A percentile compares a stretch with the other conserved stretches of the same genome.
These are phyloP conservation scores for Heptranchias perlo DNA, from an alignment of 2,113 vertebrate species.

Conservation along the genomic window DNA sequence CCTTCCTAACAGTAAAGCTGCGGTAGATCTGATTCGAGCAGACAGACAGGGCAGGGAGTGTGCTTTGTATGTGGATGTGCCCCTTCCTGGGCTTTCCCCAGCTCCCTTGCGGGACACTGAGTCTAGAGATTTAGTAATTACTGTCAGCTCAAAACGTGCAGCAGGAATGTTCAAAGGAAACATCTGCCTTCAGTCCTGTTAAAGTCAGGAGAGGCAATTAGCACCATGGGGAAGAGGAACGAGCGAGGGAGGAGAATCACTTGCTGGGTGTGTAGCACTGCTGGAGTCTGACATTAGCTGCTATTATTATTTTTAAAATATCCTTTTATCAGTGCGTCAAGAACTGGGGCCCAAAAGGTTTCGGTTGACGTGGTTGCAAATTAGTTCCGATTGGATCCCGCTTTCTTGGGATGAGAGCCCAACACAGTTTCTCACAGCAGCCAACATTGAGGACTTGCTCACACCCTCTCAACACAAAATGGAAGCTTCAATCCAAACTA, in stretches of 20 bases:
- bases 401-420: background rate
- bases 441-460: background rate
- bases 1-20: background rate
- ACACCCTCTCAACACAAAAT: background rate
- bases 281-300: slow-evolving; percentile 1
- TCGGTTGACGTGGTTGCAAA: background rate
- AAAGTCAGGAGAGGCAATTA: slow-evolving; percentile 26
- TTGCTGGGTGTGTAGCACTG: slow-evolving; percentile 19
- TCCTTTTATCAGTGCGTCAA: background rate
- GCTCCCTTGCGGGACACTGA: background rate
- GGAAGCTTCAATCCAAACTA: background rate
- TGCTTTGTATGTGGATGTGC: background rate
- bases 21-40: background rate
- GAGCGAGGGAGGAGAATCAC: slow-evolving; percentile 12
- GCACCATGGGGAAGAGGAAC: background rate
- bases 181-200: slow-evolving; percentile 26
- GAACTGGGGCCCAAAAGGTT: background rate
- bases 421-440: background rate
- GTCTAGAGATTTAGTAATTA: slow-evolving; percentile 12
- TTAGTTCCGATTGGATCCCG: background rate
- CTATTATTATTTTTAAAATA: slow-evolving; percentile 19
- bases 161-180: slow-evolving; percentile 29
- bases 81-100: background rate
- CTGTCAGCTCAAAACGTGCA: slow-evolving; percentile 28
- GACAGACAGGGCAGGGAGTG: background rate